Evolutionary conservation across 1,140 invertebrate species (phyloP), one percentile per base, ranked within the genome.

Genomic region (Drosophila sturtevanti): DNA sequence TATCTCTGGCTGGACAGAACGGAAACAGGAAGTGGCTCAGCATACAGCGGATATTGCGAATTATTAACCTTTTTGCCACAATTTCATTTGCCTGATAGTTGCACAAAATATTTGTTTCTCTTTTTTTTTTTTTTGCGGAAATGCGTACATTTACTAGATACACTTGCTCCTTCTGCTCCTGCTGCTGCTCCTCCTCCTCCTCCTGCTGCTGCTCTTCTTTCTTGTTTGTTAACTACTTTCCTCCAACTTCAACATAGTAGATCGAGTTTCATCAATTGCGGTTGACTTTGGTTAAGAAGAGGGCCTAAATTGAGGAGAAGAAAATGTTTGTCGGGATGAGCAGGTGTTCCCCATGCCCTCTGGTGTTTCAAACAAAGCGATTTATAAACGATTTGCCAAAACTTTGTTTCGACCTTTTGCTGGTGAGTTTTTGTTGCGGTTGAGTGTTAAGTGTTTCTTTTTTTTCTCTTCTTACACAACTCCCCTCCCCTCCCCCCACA

Each of bases 301-400:
- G 37, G 59, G 65, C 52, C 52, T 22, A 14, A 21, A 34, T 18
- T 52, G 7, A n/a, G n/a, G 11, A 21, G 27, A 60, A 18, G 18
- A 21, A 18, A 60, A 18, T 9, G 10, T 48, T 48, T 21, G 41
- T 21, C 16, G 44, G 65, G 41, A 27, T 67, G 44, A 24, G 55
- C 38, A 18, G 55, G 63, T 38, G 31, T 70, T 61, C 62, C 66
- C 66, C 58, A 56, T 70, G 67, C 62, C 66, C 66, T 56, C 61
- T 56, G 75, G 73, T 70, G 63, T 58, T 59, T 48, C 77, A 67
- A 63, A 75, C 68, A 82, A 87, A 87, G 79, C 76, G 84, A 89
- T 87, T 87, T 87, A 89, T 87, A 89, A 87, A 89, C 79, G 82
- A 82, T 87, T 87, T 82, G 55, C 56, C 82, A 67, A 81, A 31